These are phyloP conservation scores for Aselliscus stoliczkanus DNA, from an alignment of 2,797 vertebrate genomes.

Conservation along the genomic window DNA sequence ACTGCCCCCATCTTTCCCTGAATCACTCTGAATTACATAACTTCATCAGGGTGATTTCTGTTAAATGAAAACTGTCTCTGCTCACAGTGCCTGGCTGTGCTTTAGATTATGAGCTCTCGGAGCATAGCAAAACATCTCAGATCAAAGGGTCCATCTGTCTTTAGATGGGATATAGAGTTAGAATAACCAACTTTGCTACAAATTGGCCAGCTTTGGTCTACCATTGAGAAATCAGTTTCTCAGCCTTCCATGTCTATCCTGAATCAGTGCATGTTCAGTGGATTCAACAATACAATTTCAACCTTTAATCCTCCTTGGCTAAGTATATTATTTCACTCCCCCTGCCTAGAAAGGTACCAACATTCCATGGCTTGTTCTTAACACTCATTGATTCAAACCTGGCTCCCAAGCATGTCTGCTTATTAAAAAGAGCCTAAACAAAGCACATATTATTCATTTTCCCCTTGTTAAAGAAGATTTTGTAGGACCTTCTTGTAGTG, in stretches of 20 bases:
- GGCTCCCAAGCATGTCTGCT: background rate
- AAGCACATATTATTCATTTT: background rate
- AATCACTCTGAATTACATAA: background rate
- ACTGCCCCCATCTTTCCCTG: background rate
- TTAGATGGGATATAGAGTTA: background rate
- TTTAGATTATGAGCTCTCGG: background rate
- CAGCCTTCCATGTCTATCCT: background rate
- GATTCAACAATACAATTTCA: background rate
- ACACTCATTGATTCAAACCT: background rate
- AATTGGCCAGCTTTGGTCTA: background rate
- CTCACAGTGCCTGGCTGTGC: background rate
- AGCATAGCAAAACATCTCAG: slow-evolving; percentile 2
- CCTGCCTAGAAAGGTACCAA: slow-evolving; percentile 24
- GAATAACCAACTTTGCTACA: slow-evolving; percentile 33
- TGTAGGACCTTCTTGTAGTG: background rate
- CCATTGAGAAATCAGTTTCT: slow-evolving; percentile 37
- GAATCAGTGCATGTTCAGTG: background rate
- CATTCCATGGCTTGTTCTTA: slow-evolving; percentile 1
- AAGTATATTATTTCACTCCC: background rate
- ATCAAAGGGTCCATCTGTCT: slow-evolving; percentile 27
- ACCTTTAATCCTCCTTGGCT: background rate
- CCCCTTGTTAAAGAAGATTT: background rate
- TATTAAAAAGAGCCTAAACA: slow-evolving; percentile 4
- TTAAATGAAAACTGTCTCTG: background rate
- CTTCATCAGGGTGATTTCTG: background rate